Evolutionary conservation across 2,888 invertebrate genomes (phyloP), one percentile per base, ranked within the genome.

Genomic region (Pinctada fucata): DNA sequence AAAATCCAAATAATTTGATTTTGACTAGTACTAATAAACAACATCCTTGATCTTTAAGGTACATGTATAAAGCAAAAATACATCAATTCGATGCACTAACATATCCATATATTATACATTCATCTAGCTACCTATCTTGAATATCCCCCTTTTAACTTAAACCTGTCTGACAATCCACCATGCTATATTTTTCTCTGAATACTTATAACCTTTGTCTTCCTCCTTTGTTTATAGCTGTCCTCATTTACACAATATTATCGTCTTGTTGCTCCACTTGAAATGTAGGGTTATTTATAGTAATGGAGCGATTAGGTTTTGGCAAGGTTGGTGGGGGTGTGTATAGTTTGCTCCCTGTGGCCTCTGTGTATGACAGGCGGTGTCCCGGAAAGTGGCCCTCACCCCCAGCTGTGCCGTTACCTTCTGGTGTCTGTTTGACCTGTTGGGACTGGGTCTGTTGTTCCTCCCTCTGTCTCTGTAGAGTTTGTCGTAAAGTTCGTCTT

Each of bases 401-500:
- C 68, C 75, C 16, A 31, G 70, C 68, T 45, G 58, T 76, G 52
- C 71, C 70, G 31, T 76, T 77, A 6, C 74, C 74, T 50, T 74
- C 74, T n/a, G 78, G 73, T 68, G 77, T 75, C 63, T 71, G 72
- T 51, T 45, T 74, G 10, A 51, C 66, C 49, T 48, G 76, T 73
- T 65, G 75, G 67, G 65, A 72, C 71, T 47, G 73, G 48, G 58
- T 16, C 48, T 72, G 76, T 78, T 86, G 82, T 49, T 86, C 88
- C 71, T 89, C 89, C n/a, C 88, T 80, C 72, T 89, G 90, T 72
- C 86, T 88, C 79, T 87, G 87, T 86, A 97, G 94, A 0, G 96
- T 95, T 71, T 96, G 96, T 75, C 97, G 94, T 85, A 97, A 93
- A 0, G 96, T 95, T 93, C 97, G 97, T 75, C 97, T 95, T 94